Conservation (phyloP, 2,888 invertebrate species). For the Leptopterna dolabrata region DNA sequence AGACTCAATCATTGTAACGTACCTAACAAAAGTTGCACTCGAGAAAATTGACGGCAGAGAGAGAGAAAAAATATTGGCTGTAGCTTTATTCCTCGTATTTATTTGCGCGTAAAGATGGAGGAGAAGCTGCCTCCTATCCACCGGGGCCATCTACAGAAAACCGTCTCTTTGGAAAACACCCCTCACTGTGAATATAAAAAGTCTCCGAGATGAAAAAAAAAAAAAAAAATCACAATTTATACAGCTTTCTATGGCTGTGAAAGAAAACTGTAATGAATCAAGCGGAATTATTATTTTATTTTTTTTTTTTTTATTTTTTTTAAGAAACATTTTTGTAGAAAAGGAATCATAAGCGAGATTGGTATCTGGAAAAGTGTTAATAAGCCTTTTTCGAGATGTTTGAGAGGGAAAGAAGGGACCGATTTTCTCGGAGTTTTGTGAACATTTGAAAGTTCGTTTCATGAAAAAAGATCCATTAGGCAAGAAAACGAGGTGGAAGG, state of each 20-base stretch:
- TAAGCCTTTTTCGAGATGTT: background rate
- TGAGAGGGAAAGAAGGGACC: background rate
- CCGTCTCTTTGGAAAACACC: no score
- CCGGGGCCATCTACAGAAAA: no score
- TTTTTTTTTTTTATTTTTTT: no score
- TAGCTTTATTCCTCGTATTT: background rate
- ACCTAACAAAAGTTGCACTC: background rate
- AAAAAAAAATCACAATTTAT: no score
- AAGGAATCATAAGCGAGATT: background rate
- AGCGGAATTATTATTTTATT: no score
- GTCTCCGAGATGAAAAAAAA: background rate
- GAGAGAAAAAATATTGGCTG: background rate
- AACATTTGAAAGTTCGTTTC: background rate
- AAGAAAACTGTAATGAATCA: background rate
- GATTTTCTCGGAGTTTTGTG: background rate
- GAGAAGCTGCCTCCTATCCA: background rate
- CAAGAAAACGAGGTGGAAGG: background rate
- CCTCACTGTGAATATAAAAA: background rate
- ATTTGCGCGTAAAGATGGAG: background rate
- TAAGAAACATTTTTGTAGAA: no score
- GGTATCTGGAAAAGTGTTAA: background rate
- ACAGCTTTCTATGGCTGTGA: background rate
- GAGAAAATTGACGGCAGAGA: background rate
- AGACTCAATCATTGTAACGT: background rate
- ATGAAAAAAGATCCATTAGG: background rate